Conservation (phyloP, 2,888 invertebrate genomes). For the Caenorhabditis wallacei region DNA sequence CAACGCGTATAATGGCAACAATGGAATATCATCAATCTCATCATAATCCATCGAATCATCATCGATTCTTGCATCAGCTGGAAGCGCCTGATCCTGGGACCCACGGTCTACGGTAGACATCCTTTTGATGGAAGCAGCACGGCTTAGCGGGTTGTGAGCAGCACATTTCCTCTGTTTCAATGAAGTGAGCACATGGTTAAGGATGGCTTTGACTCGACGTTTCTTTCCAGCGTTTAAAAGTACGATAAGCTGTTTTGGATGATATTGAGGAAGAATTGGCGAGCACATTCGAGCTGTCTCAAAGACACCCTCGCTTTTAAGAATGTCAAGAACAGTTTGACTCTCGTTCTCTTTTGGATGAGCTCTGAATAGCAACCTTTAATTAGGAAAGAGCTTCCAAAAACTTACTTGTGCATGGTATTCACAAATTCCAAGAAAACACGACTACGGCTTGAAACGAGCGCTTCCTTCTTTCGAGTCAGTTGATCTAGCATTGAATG, state of each 20-base stretch:
- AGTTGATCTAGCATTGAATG: slow-evolving; percentile 81
- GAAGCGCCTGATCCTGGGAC: slow-evolving; percentile 5
- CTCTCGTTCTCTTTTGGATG: slow-evolving; percentile 58
- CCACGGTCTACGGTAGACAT: slow-evolving; percentile 70
- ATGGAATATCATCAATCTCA: slow-evolving; percentile 97
- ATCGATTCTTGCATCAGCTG: slow-evolving; percentile 42
- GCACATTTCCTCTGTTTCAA: slow-evolving; percentile 55
- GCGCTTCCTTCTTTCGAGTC: slow-evolving; percentile 72
- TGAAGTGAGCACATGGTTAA: slow-evolving; percentile 89
- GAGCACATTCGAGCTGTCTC: slow-evolving; percentile 98
- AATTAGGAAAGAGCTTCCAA: background rate
- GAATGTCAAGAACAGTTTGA: slow-evolving; percentile 59
- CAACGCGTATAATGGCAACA: slow-evolving; percentile 96
- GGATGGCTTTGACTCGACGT: slow-evolving; percentile 97
- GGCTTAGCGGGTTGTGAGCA: slow-evolving; percentile 68
- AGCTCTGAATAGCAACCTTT: slow-evolving; percentile 37
- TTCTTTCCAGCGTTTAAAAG: slow-evolving; percentile 98
- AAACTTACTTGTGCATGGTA: slow-evolving; percentile 53
- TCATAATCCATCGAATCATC: slow-evolving; percentile 87
- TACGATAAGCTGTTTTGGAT: slow-evolving; percentile 99
- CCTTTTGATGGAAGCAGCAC: slow-evolving; percentile 73
- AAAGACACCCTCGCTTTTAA: slow-evolving; percentile 87
- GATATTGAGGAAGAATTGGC: slow-evolving; percentile 98
- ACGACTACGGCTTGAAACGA: slow-evolving; percentile 69
- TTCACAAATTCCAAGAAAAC: slow-evolving; percentile 74